These are phyloP conservation scores for Tyrophagus putrescentiae DNA, from an alignment of 1,140 invertebrate species.

Conservation along the genomic window DNA sequence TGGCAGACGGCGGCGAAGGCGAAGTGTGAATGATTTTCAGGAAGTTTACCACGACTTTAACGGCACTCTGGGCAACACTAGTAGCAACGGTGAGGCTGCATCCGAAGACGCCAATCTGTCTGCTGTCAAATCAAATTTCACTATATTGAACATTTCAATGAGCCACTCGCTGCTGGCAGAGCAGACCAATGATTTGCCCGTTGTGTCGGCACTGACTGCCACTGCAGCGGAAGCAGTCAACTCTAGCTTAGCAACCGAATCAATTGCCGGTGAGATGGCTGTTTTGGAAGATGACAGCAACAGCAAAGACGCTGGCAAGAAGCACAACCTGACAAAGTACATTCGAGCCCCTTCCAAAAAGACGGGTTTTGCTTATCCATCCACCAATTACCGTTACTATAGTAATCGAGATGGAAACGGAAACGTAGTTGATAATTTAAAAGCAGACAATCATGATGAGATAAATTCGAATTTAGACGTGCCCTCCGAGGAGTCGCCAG, in stretches of 20 bases:
- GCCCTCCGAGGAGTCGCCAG: too few species aligned
- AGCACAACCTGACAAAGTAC: background rate
- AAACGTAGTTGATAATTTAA: too few species aligned
- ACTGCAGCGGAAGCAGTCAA: too few species aligned
- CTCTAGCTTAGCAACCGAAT: background rate
- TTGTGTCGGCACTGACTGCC: background rate
- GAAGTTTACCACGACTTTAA: background rate
- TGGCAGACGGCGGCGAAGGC: slow-evolving; percentile 11
- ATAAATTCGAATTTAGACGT: too few species aligned
- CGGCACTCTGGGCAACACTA: too few species aligned
- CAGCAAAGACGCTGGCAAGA: background rate
- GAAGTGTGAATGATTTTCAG: slow-evolving; percentile 4
- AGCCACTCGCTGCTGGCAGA: background rate
- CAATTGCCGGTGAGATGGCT: too few species aligned
- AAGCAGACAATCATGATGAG: too few species aligned
- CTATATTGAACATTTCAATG: background rate
- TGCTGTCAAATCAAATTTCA: slow-evolving; percentile 3
- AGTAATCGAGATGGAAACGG: background rate
- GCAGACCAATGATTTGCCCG: background rate
- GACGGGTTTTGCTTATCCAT: slow-evolving; percentile 10
- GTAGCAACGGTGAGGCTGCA: background rate
- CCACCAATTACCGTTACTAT: slow-evolving; percentile 10
- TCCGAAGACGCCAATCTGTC: background rate
- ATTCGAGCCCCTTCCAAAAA: background rate
- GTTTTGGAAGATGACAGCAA: too few species aligned